Evolutionary conservation across 1,140 invertebrate genomes (phyloP), one percentile per base, ranked within the genome.

Genomic region (Rhagoletis pomonella): DNA sequence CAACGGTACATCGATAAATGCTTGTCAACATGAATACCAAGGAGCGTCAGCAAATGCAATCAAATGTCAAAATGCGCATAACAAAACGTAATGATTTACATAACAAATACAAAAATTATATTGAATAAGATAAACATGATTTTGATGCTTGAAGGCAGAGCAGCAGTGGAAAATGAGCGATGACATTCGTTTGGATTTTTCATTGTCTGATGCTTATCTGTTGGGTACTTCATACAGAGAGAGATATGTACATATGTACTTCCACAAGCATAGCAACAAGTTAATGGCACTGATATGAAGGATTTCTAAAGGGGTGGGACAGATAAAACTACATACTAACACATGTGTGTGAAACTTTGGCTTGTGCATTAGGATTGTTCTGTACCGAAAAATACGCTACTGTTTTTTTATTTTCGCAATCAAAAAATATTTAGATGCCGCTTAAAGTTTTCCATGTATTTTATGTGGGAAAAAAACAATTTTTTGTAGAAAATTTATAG

Each of bases 1-100:
- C 87, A 91, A 86, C 55, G 50, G 39, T 86, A 67, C 85, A 29
- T 86, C 87, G 67, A 85, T 14, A 29, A 29, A 42, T 64, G 39
- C 5, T 62, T 86, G 39, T 86, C n/a, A 55, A 47, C 29, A 29
- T 50, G n/a, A 39, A 3, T 47, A 1, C 12, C 44, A 67, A 62
- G 17, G 5, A 67, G 9, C 39, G 44, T 29, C 64, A 62, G 17
- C n/a, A 86, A 86, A 85, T 85, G 55, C 4, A 60, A 86, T 64
- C 62, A 44, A 88, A 89, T 88, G 7, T 2, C 44, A 67, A 65
- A 64, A 50, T 65, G 62, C 60, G 12, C 62, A 44, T 19, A 67
- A 64, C 5, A 67, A 86, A 60, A 19, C 12, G 62, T 65, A 9
- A 50, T 86, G 42, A 86, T 50, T 86, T 86, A 86, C 62, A 65